Evolutionary conservation across 2,888 invertebrate genomes (phyloP).

Genomic region (Ormia ochracea): DNA sequence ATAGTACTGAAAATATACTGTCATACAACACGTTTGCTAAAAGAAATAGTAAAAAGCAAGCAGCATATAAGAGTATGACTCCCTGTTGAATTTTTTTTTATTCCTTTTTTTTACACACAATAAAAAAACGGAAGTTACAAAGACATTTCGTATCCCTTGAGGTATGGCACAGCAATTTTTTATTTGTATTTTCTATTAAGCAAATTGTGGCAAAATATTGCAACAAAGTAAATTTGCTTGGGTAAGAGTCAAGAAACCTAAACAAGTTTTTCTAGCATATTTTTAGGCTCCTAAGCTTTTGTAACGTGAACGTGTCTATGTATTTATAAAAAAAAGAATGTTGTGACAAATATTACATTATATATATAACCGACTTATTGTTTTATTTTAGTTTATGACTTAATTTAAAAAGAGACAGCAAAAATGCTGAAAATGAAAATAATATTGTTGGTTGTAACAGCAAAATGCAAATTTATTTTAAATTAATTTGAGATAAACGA

Average conservation of each 20-base stretch:
- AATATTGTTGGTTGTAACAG: neutral
- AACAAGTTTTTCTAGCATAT: conserved; percentile 29
- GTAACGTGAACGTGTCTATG: neutral
- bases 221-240: conserved; percentile 1
- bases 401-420: conserved; percentile 8
- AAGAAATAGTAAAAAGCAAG: neutral
- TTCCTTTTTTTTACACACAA: too few relatives aligned
- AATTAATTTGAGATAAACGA: neutral
- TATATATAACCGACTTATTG: conserved; percentile 14
- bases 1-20: neutral
- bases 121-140: conserved; percentile 42
- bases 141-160: conserved; percentile 38
- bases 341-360: neutral
- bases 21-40: conserved; percentile 18
- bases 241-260: neutral
- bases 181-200: neutral
- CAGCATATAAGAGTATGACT: conserved; percentile 12
- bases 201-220: neutral
- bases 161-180: conserved; percentile 31
- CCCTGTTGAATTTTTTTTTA: neutral
- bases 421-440: neutral
- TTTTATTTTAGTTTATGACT: conserved; percentile 21
- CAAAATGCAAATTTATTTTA: neutral
- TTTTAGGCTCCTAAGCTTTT: conserved; percentile 41
- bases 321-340: neutral